Evolutionary conservation across 35 echinoderm and acorn worm genomes (phyloP), one percentile per base, ranked within the genome.

Genomic region (Hemicentrotus pulcherrimus): DNA sequence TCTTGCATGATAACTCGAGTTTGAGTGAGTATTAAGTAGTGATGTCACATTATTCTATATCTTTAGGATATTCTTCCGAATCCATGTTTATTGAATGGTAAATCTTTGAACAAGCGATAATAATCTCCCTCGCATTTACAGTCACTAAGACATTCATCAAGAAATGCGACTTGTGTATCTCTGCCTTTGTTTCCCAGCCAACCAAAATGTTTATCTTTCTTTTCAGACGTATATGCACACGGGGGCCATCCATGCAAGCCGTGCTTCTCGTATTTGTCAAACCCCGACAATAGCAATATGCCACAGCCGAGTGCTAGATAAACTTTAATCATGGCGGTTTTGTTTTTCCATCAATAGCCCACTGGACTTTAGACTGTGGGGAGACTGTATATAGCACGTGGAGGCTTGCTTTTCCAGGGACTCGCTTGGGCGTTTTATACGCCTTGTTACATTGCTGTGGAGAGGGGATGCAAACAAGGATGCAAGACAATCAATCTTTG

Each of bases 251-350:
- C 65, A 78, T 78, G 22, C 65, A 28, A 78, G 65, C 65, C 18
- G 22, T 1, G 22, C 65, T n/a, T 28, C 88, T 41, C 46, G n/a
- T 90, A 90, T 90, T 47, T 90, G 88, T 41, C 88, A 10, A 78
- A 15, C 88, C 31, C 18, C 48, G 91, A 93, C 91, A 93, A 47
- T 58, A 58, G 91, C 91, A 93, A 93, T 93, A 93, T 93, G 48
- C 30, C 9, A 31, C 28, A 47, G 45, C 45, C 18, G 48, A 93
- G 91, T 93, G 91, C 91, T 46, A 47, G 16, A 58, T 93, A 93
- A 93, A 93, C 91, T 93, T 93, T 93, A 93, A 93, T 93, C 91
- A 93, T 31, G 46, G 48, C 91, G 91, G 32, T 93, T 93, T 93
- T 47, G 46, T 93, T 58, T 93, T 58, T 55, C 91, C 91, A 50